Evolutionary conservation across 2,113 vertebrate genomes (phyloP).

Genomic region (Paramormyrops kingsleyae): DNA sequence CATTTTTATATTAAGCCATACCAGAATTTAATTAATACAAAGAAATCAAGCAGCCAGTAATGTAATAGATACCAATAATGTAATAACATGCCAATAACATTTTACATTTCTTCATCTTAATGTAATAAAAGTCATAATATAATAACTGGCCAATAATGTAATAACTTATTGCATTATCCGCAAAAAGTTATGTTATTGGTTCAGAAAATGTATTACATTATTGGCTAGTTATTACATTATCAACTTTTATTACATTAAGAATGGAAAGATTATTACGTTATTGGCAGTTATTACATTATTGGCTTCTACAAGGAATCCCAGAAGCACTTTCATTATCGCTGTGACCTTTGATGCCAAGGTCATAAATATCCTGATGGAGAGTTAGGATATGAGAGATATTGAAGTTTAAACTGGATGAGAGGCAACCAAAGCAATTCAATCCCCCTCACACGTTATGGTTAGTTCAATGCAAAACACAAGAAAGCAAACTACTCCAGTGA

Average conservation of each 20-base stretch:
- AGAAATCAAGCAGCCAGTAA: background rate
- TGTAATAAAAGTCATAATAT: background rate
- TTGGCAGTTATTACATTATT: background rate
- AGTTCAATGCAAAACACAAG: background rate
- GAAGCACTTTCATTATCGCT: background rate
- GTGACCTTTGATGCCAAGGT: background rate
- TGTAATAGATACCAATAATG: background rate
- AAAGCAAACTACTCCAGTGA: background rate
- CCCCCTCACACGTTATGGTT: background rate
- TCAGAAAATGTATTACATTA: background rate
- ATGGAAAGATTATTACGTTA: background rate
- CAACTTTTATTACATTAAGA: background rate
- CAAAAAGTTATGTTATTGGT: background rate
- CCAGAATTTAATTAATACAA: background rate
- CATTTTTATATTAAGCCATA: background rate
- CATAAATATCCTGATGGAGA: background rate
- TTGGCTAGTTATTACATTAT: background rate
- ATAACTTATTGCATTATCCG: background rate
- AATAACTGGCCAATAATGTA: background rate
- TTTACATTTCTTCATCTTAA: background rate
- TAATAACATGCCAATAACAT: background rate
- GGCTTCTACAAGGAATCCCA: background rate
- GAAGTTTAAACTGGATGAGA: background rate
- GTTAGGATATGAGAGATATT: background rate
- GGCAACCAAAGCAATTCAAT: background rate